phyloP scores from a whole-genome alignment of 1,140 invertebrate genomes.

The Ceratitis capitata region DNA sequence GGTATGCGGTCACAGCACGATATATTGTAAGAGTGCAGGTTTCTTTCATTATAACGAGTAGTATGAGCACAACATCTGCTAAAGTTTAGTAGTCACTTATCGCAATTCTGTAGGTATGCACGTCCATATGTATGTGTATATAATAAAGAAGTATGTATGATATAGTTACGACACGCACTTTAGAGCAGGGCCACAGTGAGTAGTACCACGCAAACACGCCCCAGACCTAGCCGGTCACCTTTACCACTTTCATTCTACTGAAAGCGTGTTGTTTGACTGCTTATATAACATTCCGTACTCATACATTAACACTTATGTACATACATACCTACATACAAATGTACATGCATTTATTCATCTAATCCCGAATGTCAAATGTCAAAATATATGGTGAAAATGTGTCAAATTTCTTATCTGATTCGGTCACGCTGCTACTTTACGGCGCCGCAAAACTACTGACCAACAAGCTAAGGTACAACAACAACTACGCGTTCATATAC shows the following conservation, averaged over 20 bases:
- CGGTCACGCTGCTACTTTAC: conserved; percentile 65
- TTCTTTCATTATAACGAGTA: too few species aligned
- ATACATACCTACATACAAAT: background rate
- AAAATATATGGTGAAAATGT: conserved; percentile 66
- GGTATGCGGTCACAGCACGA: too few species aligned
- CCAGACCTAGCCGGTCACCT: background rate
- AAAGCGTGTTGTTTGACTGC: too few species aligned
- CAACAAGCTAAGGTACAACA: too few species aligned
- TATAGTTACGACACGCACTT: background rate
- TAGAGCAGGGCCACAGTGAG: background rate
- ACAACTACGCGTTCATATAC: too few species aligned
- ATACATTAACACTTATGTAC: background rate
- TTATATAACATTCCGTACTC: background rate
- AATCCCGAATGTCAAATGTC: conserved; percentile 66
- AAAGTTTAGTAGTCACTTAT: conserved; percentile 14
- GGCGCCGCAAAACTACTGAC: conserved; percentile 39
- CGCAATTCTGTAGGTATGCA: background rate
- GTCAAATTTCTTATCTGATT: conserved; percentile 66
- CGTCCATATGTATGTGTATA: background rate
- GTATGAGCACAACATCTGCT: background rate
- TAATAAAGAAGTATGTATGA: background rate
- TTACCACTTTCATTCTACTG: too few species aligned
- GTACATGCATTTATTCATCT: conserved; percentile 49
- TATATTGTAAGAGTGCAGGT: too few species aligned
- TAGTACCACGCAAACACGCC: background rate